Base-by-base conservation (phyloP, 2,888 invertebrate genomes). In the Sinopyrophorus schimmeli region DNA sequence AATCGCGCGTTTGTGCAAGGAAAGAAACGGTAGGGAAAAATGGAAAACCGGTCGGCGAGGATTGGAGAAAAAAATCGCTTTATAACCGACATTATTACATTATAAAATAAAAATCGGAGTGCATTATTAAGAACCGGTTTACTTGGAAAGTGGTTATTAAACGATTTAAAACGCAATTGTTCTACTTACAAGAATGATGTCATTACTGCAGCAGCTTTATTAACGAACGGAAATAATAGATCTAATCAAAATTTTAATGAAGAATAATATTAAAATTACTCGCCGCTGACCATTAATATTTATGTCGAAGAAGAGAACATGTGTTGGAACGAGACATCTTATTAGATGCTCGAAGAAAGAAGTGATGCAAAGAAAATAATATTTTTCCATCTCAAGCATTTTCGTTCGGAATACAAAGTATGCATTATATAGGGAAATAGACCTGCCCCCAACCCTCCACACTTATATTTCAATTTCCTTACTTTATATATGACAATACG, bases 361-460 rank as follows among this genome's bases (percentile, higher is more conserved):
- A 66, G 64, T 68, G 68, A 68, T 66, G 67, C 65, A 67, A 68
- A 67, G 68, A 67, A 69, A 69, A 69, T 69, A 69, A 69, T 69
- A 69, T 70, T 70, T 69, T 68, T 67, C 69, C 69, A 70, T 70
- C 66, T 68, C 61, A 60, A 64, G 64, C 66, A 65, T 64, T 64
- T 66, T 66, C 60, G 66, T 65, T 63, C 67, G 41, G 69, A 68
- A 70, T 70, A 70, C 69, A 69, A 70, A 70, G 67, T 70, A 65
- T 67, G 67, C 65, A 69, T 69, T 68, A 68, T 66, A 63, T 60
- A 63, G 60, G 66, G 65, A 68, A 68, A 68, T 67, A 60, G 66
- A 67, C 61, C 65, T 61, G 61, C 64, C 61, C n/a, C 63, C 60
- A 63, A 61, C 58, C 57, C 60, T 58, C 62, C 58, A 47, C 56